These are phyloP conservation scores for Caenorhabditis tropicalis DNA, from an alignment of 1,140 invertebrate species.

Conservation along the genomic window DNA sequence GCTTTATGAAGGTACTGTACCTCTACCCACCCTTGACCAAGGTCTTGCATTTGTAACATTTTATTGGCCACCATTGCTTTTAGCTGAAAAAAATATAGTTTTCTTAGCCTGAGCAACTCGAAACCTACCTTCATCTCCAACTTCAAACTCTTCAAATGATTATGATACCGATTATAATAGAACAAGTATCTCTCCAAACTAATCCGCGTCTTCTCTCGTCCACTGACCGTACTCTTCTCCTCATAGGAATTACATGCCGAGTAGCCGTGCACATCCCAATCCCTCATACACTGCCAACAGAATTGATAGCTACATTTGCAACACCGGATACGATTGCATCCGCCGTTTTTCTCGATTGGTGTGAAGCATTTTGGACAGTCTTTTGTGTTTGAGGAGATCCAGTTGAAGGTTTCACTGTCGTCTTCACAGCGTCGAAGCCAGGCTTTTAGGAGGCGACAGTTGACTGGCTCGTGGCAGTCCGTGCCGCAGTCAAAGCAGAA, in stretches of 20 bases:
- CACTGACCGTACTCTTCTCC: too few species aligned
- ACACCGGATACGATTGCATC: conserved; percentile 99
- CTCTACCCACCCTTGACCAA: not conserved
- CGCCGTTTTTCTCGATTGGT: conserved; percentile 81
- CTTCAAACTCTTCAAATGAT: conserved; percentile 96
- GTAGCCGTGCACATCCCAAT: conserved; percentile 92
- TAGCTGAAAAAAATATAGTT: conserved; percentile 22
- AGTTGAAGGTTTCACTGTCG: conserved; percentile 98
- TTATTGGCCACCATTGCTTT: conserved; percentile 4
- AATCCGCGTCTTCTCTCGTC: conserved; percentile 80
- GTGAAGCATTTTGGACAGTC: conserved; percentile 66
- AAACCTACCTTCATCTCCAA: conserved; percentile 90
- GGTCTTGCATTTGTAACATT: not conserved
- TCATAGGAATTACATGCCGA: not conserved
- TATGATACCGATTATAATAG: conserved; percentile 98
- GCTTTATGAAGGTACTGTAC: conserved; percentile 95
- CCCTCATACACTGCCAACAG: conserved; percentile 97
- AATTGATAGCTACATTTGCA: conserved; percentile 97
- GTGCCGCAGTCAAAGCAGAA: conserved; percentile 87
- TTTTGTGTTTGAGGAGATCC: conserved; percentile 99
- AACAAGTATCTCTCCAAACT: conserved; percentile 91
- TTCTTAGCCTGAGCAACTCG: not conserved
- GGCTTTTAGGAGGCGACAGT: conserved; percentile 87
- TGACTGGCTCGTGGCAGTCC: conserved; percentile 98
- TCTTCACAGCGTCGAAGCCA: conserved; percentile 93